Base-by-base conservation (phyloP, 2,113 vertebrate genomes). In the Oenanthe melanoleuca region DNA sequence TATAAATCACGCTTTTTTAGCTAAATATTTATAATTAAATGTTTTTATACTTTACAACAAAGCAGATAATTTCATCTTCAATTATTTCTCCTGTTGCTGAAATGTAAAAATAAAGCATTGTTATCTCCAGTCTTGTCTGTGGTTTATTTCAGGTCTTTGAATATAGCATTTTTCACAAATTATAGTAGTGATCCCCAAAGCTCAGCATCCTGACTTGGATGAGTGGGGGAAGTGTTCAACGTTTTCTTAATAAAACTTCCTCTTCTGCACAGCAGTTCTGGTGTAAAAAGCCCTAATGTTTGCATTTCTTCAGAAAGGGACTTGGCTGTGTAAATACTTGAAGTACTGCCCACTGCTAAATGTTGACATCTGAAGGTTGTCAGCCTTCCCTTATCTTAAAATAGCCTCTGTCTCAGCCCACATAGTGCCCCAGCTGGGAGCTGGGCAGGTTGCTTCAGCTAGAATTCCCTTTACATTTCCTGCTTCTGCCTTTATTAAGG, bases 1-100 rank as follows among this genome's bases (percentile, higher is more conserved):
- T 95, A 94, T 97, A 97, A 96, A 95, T 97, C 96, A 97, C 72
- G 93, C 95, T 91, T 97, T 96, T 96, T 93, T 96, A 95, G 90
- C 49, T 53, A 95, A 92, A 73, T 98, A 98, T 98, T 98, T 98
- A 98, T 98, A 97, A 97, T 96, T 95, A 97, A 96, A 96, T 91
- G 92, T 92, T 97, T 97, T 97, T 97, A 95, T 97, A 97, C 97
- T 96, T 97, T 93, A 93, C 81, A 95, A 97, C 80, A 95, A 97
- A 97, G 91, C 93, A 95, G 93, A 86, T 80, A 89, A 80, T 94
- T 97, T 91, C 90, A 82, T 95, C 96, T 97, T 95, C 92, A 55
- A 47, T 86, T 94, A 95, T 88, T 92, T 96, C 84, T 95, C 92
- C 94, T 96, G 83, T 96, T 97, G 95, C 97, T 86, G 92, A 97